Base-by-base conservation (phyloP, 2,888 invertebrate species). In the Lasioglossum marginatum region DNA sequence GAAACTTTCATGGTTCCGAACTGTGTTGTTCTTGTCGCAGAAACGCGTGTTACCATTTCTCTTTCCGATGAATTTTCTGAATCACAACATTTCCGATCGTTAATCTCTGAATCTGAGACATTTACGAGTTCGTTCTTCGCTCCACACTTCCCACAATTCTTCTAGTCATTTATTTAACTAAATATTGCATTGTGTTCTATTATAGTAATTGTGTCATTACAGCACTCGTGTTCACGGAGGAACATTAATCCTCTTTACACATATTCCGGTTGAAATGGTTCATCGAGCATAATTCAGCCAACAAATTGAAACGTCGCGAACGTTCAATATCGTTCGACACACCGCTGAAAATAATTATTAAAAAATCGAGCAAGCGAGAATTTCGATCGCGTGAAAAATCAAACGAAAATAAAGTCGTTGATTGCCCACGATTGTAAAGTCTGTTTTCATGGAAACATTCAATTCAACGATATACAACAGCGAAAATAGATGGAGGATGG, bases 401-500 rank as follows among this genome's bases (percentile, higher is more conserved):
- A 27, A n/a, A 60, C 27, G 10, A 63, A 31, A 63, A 63, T 63
- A 23, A 31, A 34, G 19, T 34, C 34, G 66, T 40, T 40, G 40
- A 37, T 68, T 68, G 37, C 3, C 34, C 19, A 10, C 23, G 66
- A 4, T 63, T 63, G 14, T 31, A 6, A 31, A 16, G 5, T 31
- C 31, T 31, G 14, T 23, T 66, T 31, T 45, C 37, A 16, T 19
- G 31, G 45, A 31, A 40, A 31, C 45, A 72, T 43, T n/a, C 27
- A 14, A 31, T 31, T 31, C 34, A 10, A n/a, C 40, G 23, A 31
- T 70, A 27, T 19, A 23, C 82, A 87, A 89, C 85, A 89, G 84
- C 86, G 86, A 81, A 87, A 83, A 85, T 92, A 92, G 92, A 93
- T 92, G 88, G 87, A 88, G 91, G 16, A 89, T 92, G 92, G 92